phyloP scores from a whole-genome alignment of 2,888 invertebrate genomes.

The Cryptocephalus primarius region DNA sequence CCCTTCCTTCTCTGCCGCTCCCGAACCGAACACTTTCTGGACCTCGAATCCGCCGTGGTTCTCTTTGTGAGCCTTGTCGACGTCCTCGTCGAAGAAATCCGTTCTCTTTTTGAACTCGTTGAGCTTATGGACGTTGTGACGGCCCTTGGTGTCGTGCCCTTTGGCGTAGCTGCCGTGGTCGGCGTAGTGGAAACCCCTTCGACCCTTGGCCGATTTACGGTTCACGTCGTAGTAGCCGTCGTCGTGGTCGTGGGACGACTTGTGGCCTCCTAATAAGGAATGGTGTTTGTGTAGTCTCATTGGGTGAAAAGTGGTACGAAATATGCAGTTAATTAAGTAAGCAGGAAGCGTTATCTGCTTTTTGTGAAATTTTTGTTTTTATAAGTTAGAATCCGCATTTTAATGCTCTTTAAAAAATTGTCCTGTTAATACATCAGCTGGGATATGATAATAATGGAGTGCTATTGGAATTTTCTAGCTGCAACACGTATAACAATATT shows the following conservation, averaged over 20 bases:
- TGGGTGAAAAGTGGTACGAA: too few species aligned
- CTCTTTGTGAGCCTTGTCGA: constrained; percentile 63
- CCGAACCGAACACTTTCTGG: constrained; percentile 9
- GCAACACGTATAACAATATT: too few species aligned
- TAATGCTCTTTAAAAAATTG: too few species aligned
- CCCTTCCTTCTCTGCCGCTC: constrained; percentile 8
- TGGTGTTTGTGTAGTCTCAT: too few species aligned
- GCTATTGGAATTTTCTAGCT: too few species aligned
- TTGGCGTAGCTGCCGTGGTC: constrained; percentile 65
- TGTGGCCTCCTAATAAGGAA: constrained; percentile 41
- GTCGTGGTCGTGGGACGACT: constrained; percentile 52
- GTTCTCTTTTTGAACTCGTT: constrained; percentile 75
- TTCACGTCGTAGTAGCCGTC: constrained; percentile 55
- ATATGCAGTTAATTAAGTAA: too few species aligned
- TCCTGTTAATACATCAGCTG: neutral
- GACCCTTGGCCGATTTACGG: constrained; percentile 51
- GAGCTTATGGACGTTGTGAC: constrained; percentile 68
- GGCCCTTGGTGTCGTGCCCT: constrained; percentile 71
- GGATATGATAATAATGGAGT: too few species aligned
- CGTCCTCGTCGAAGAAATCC: constrained; percentile 69
- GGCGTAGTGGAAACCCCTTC: constrained; percentile 46
- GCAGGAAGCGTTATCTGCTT: too few species aligned
- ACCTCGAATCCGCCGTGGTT: constrained; percentile 63
- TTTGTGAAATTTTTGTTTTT: too few species aligned
- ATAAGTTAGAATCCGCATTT: too few species aligned